Evolutionary conservation across 2,113 vertebrate species (phyloP).

Genomic region (Pristiophorus japonicus): DNA sequence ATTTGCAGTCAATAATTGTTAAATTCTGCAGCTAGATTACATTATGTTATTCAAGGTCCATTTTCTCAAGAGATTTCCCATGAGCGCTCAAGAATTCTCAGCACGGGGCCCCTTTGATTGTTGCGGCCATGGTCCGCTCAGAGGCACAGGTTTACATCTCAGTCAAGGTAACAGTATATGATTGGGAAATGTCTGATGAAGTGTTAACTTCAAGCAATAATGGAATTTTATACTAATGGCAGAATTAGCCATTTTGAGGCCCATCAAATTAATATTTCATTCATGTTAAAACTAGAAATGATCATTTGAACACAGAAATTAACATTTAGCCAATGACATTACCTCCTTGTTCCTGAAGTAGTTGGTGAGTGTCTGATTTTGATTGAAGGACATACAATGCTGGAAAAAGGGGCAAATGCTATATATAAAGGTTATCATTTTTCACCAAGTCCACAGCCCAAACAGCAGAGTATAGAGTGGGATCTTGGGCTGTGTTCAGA

Average conservation of each 20-base stretch:
- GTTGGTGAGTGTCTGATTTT: neutral
- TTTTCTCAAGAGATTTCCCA: too few relatives aligned
- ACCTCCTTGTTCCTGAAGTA: too few relatives aligned
- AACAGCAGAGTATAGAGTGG: neutral
- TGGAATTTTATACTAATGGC: neutral
- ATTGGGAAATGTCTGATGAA: neutral
- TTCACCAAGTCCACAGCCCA: neutral
- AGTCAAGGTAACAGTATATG: neutral
- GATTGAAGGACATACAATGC: neutral
- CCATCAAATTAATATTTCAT: neutral
- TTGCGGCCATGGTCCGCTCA: neutral
- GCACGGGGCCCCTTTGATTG: neutral
- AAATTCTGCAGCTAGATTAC: too few relatives aligned
- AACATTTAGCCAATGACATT: neutral
- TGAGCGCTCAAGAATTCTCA: too few relatives aligned
- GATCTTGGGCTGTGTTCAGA: too few relatives aligned
- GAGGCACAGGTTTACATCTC: neutral
- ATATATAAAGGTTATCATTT: neutral
- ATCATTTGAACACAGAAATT: neutral
- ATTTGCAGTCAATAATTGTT: neutral
- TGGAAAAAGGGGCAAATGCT: neutral
- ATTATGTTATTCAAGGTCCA: too few relatives aligned
- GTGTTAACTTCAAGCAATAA: neutral
- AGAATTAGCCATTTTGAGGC: neutral
- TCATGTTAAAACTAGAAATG: neutral